Evolutionary conservation across 1,140 invertebrate species (phyloP).

Genomic region (Heliconius eleuchia): DNA sequence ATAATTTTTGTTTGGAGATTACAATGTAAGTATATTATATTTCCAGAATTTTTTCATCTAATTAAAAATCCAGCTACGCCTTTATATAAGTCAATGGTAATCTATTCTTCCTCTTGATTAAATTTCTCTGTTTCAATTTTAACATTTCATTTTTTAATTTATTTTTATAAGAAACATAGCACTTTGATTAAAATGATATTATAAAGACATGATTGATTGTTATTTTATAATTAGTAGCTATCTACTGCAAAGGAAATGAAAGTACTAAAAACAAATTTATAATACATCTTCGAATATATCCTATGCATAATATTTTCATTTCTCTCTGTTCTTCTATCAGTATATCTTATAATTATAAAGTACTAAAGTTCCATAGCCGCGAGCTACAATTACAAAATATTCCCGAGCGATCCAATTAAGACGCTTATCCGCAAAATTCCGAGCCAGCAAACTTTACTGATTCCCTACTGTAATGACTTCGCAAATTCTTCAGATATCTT

Average conservation of each 20-base stretch:
- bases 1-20: background rate
- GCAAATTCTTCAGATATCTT: conserved; percentile 67
- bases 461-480: conserved; percentile 59
- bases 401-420: conserved; percentile 76
- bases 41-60: background rate
- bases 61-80: conserved; percentile 13
- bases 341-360: conserved; percentile 38
- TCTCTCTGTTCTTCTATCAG: background rate
- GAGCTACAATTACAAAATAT: conserved; percentile 75
- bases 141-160: background rate
- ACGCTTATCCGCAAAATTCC: conserved; percentile 77
- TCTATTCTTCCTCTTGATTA: background rate
- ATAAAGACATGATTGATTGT: background rate
- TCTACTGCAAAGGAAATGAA: background rate
- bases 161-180: background rate
- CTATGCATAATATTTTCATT: background rate
- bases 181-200: background rate
- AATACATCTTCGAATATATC: background rate
- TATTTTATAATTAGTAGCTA: background rate
- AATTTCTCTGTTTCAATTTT: conserved; percentile 4
- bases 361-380: conserved; percentile 39
- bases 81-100: conserved; percentile 16
- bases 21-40: background rate
- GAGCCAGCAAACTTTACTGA: conserved; percentile 62
- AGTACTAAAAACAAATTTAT: background rate